phyloP scores from a whole-genome alignment of 2,113 vertebrate genomes.

The Psilopsiagon aurifrons region DNA sequence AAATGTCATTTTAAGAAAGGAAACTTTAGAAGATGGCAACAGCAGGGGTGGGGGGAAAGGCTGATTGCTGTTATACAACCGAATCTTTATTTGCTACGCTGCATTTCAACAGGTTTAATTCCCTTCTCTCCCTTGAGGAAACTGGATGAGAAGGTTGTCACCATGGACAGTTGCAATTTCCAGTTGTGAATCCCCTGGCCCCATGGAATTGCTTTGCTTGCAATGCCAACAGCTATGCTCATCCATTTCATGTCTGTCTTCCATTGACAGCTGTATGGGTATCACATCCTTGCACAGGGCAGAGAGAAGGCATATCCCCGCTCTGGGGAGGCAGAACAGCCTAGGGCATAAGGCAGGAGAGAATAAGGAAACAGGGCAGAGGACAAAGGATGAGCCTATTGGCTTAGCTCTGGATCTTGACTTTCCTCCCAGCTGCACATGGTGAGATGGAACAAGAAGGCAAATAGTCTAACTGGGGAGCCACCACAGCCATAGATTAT shows the following conservation, averaged over 20 bases:
- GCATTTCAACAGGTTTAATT: not conserved
- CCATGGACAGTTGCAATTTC: not conserved
- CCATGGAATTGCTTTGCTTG: fast-evolving
- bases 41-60: not conserved
- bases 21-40: not conserved
- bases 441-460: not conserved
- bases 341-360: not conserved
- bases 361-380: not conserved
- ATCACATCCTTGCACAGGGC: not conserved
- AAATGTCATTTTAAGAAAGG: not conserved
- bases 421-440: not conserved
- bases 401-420: not conserved
- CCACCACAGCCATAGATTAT: not conserved
- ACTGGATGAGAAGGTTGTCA: not conserved
- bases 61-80: not conserved
- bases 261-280: fast-evolving
- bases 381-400: not conserved
- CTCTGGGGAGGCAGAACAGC: not conserved
- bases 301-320: not conserved
- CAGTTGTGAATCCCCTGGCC: not conserved
- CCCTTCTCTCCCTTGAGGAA: not conserved
- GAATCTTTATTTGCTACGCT: not conserved
- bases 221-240: not conserved
- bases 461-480: not conserved
- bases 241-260: fast-evolving